Base-by-base conservation (phyloP, 2,888 invertebrate genomes). In the Argyresthia albistria region DNA sequence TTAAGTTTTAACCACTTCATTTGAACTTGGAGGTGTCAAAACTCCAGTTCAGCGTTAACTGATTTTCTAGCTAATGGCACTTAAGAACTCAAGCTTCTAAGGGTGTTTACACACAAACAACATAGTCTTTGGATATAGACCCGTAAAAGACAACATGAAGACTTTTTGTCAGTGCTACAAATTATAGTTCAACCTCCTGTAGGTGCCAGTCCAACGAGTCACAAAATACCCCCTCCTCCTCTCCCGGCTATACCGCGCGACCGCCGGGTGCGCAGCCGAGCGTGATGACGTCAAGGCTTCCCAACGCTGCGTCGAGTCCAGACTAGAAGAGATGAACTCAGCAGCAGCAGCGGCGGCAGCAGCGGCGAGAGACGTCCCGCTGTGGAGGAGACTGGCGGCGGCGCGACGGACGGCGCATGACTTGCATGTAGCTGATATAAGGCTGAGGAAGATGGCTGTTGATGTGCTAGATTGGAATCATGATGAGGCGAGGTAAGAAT, bases 161-260 rank as follows among this genome's bases (percentile, higher is more conserved):
- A n/a, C n/a, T n/a, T n/a, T n/a, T n/a, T n/a, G n/a, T n/a, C n/a
- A n/a, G n/a, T n/a, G n/a, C n/a, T n/a, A n/a, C n/a, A n/a, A n/a
- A n/a, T n/a, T n/a, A n/a, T n/a, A n/a, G n/a, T 25, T 6, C 25
- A 8, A 39, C 39, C 39, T 11, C 9, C 60, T 68, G 54, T 66
- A 94, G 94, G 94, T 96, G 65, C 98, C 98, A 59, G 97, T 98
- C 58, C 98, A 98, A 89, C 91, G 98, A 77, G 97, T 98, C 65
- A 98, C 98, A 65, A 97, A 97, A 88, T 98, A 98, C 88, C 98
- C 98, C 46, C 89, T 98, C 64, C 89, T 98, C 60, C 88, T 98
- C 68, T 95, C 96, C 47, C 92, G 98, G 55, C 89, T 98, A 60
- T 92, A 94, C 70, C 97, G 97, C 84, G 95, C 96, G 46, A 97